Conservation (phyloP, 2,113 vertebrate species). For the Nanorana parkeri region DNA sequence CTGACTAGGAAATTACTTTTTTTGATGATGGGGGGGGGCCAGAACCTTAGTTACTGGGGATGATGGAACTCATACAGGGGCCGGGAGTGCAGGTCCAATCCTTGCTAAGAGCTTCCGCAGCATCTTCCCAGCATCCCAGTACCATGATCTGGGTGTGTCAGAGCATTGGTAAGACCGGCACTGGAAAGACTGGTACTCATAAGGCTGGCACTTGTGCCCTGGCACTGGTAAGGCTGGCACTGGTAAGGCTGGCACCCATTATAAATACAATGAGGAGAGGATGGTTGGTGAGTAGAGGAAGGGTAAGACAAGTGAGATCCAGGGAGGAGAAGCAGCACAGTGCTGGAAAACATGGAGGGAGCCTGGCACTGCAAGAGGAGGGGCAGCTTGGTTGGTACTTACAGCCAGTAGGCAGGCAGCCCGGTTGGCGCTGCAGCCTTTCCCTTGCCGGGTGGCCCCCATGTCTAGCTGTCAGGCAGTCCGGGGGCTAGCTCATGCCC, state of each 20-base stretch:
- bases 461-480: slow-evolving; percentile 16
- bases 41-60: too few species aligned
- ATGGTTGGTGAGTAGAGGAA: neutral
- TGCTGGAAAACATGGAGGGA: neutral
- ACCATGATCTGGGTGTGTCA: neutral
- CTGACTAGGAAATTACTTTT: too few species aligned
- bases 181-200: too few species aligned
- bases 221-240: neutral
- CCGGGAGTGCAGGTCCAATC: too few species aligned
- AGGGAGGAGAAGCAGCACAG: neutral
- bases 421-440: slow-evolving; percentile 11
- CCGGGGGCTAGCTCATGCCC: slow-evolving; percentile 34
- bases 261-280: too few species aligned
- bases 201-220: too few species aligned
- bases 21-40: too few species aligned
- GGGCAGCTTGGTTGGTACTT: neutral
- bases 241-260: neutral
- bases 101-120: too few species aligned
- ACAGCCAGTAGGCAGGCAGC: slow-evolving; percentile 23
- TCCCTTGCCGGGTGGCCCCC: slow-evolving; percentile 6
- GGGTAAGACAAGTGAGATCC: neutral
- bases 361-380: neutral
- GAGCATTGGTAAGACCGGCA: too few species aligned
- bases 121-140: too few species aligned
- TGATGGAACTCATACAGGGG: too few species aligned